Percentiles rank a stretch among this genome's conserved stretches.
These are phyloP conservation scores for Abramis brama DNA, from an alignment of 2,113 vertebrate species.

Conservation along the genomic window DNA sequence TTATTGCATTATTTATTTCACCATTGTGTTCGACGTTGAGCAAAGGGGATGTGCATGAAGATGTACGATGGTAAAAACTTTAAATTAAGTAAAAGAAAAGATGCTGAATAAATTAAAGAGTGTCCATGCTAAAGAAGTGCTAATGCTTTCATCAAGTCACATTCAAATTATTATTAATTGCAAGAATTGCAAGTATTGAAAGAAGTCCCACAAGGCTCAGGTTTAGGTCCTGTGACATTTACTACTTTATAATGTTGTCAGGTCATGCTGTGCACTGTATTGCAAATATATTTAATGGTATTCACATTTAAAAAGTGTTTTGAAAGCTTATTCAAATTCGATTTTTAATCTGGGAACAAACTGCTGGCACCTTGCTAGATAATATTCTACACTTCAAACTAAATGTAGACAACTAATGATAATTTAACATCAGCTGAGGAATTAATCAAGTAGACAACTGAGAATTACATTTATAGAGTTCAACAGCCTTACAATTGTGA, in stretches of 20 bases:
- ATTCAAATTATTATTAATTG: neutral
- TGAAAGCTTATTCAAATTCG: neutral
- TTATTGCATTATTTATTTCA: neutral
- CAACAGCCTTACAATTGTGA: neutral
- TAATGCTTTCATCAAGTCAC: slow-evolving; percentile 9
- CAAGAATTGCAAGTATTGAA: neutral
- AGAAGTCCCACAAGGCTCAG: neutral
- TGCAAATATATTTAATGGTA: neutral
- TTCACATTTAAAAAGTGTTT: neutral
- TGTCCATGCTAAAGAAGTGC: neutral
- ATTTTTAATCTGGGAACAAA: neutral
- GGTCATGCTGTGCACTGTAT: neutral
- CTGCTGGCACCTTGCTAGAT: neutral
- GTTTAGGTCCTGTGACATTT: slow-evolving; percentile 9
- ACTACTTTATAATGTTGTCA: neutral
- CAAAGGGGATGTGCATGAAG: neutral
- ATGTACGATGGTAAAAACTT: neutral
- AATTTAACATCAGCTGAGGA: neutral
- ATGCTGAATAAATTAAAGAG: slow-evolving; percentile 11
- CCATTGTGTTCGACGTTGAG: neutral
- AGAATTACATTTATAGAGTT: neutral
- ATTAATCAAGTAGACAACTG: slow-evolving; percentile 6
- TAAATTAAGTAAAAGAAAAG: neutral
- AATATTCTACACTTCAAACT: neutral
- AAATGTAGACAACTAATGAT: neutral